These are phyloP conservation scores for Formica selysi DNA, from an alignment of 1,140 invertebrate species.

Conservation along the genomic window DNA sequence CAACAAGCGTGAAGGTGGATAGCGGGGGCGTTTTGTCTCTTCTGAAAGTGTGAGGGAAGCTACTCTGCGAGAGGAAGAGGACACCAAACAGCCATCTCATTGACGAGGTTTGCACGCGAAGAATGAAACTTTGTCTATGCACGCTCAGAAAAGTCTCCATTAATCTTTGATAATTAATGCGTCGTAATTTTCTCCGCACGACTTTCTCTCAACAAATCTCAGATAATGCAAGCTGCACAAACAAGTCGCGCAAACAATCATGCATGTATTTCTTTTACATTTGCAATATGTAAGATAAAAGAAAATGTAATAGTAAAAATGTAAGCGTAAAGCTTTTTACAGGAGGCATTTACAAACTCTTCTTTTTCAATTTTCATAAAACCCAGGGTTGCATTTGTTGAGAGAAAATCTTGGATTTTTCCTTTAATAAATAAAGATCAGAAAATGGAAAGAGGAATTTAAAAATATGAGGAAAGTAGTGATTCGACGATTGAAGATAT, in stretches of 20 bases:
- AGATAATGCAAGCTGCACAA: background rate
- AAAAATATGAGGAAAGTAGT: background rate
- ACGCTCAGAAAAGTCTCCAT: conserved; percentile 30
- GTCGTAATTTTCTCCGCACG: conserved; percentile 12
- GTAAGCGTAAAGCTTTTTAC: background rate
- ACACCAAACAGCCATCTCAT: conserved; percentile 25
- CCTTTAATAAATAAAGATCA: background rate
- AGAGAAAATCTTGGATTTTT: background rate
- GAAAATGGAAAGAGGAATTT: background rate
- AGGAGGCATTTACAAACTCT: background rate
- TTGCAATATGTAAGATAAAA: background rate
- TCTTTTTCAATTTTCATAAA: background rate
- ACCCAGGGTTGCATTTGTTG: background rate
- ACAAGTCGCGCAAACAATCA: conserved; percentile 5
- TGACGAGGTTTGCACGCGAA: conserved; percentile 26
- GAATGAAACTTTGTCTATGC: conserved; percentile 6
- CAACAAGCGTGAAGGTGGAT: conserved; percentile 3
- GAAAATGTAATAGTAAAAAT: too few relatives aligned
- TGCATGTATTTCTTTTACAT: background rate
- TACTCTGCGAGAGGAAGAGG: background rate
- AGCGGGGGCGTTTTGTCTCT: conserved; percentile 13
- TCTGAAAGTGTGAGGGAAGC: background rate
- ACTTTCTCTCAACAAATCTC: background rate
- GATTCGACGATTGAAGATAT: background rate
- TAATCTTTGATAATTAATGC: conserved; percentile 54